Percentiles rank a stretch among this genome's conserved stretches.
Evolutionary conservation across 2,888 invertebrate species (phyloP).

Genomic region (Plagodis dolabraria): DNA sequence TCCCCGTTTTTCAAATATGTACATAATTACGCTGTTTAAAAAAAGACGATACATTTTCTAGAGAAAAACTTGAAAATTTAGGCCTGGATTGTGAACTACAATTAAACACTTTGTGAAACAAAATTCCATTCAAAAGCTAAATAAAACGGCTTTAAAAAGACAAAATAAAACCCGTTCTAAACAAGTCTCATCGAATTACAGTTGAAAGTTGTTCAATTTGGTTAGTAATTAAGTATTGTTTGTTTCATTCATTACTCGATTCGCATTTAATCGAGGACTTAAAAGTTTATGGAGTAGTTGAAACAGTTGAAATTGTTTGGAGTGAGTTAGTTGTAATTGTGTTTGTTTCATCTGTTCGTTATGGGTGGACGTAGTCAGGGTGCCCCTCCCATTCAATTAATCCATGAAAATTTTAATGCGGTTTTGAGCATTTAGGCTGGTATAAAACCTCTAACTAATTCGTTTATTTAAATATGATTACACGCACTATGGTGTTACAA

Average conservation of each 20-base stretch:
- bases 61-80: neutral
- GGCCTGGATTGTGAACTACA: neutral
- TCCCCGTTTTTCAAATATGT: no score
- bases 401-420: no score
- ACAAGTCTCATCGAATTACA: slow-evolving; percentile 54
- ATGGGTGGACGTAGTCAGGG: slow-evolving; percentile 28
- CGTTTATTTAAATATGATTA: no score
- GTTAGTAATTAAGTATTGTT: slow-evolving; percentile 69
- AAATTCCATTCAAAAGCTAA: slow-evolving; percentile 10
- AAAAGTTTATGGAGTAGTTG: slow-evolving; percentile 45
- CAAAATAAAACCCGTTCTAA: slow-evolving; percentile 39
- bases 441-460: no score
- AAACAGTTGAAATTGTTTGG: slow-evolving; percentile 25
- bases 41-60: neutral
- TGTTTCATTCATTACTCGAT: slow-evolving; percentile 68
- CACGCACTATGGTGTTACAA: no score
- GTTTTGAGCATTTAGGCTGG: no score
- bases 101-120: neutral
- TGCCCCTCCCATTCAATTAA: neutral
- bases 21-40: neutral
- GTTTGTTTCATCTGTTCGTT: slow-evolving; percentile 40
- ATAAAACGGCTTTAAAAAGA: slow-evolving; percentile 38
- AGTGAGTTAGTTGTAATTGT: slow-evolving; percentile 60
- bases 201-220: slow-evolving; percentile 53
- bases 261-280: slow-evolving; percentile 67